Evolutionary conservation across 2,113 vertebrate species (phyloP), one percentile per base, ranked within the genome.

Genomic region (Alligator sinensis): DNA sequence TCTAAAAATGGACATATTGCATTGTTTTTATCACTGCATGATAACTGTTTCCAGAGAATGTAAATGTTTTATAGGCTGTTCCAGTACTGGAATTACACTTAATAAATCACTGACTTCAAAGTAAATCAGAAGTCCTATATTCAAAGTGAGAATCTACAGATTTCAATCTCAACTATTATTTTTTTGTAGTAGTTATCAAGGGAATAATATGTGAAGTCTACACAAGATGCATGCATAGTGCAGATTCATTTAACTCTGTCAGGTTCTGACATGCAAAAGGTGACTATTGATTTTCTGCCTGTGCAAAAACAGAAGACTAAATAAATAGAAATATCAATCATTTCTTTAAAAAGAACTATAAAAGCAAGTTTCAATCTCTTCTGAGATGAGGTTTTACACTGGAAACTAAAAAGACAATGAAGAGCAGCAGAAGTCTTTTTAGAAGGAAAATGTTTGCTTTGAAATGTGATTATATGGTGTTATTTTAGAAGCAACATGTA

Each of bases 281-380:
- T 47, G 30, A 76, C 68, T 86, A 90, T 89, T 87, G 89, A 96
- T 90, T 91, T 94, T 88, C 78, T 96, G 60, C 60, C 76, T 92
- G n/a, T 61, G 79, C 47, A 88, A 87, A 64, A 84, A 86, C 77
- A 88, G 81, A 80, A 28, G 1, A 77, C 19, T 82, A 75, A 72
- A 85, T 13, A 83, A 1, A 22, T 12, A 5, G 90, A 58, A 90
- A 92, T 79, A 84, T 64, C 88, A 85, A 88, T 59, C 5, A 16
- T 18, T 12, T 17, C 7, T 80, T 76, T 80, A 83, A 11, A 28
- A n/a, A 64, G 89, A 78, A 76, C n/a, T 82, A 62, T 5, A 61
- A 58, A 1, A 1, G 1, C 16, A 6, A 2, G 22, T 79, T 15
- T 64, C 22, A 16, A 21, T 91, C 7, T 54, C 87, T 79, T 83